Evolutionary conservation across 2,797 vertebrate genomes (phyloP).

Genomic region (Xenops minutus): DNA sequence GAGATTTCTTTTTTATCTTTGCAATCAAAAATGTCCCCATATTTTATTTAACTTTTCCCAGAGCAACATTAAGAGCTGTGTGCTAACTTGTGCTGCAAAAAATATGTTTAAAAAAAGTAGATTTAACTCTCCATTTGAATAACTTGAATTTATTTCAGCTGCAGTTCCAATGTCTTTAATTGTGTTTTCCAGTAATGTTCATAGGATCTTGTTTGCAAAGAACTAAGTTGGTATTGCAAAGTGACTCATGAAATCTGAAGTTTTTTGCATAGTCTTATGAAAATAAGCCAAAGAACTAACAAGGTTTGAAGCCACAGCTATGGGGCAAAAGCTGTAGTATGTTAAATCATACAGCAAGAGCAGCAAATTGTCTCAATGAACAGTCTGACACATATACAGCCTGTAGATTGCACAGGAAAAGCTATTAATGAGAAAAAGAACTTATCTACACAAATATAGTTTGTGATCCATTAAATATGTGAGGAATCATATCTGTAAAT

Average conservation of each 20-base stretch:
- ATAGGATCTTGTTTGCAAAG: background rate
- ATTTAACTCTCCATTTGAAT: background rate
- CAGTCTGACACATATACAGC: background rate
- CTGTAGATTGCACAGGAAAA: background rate
- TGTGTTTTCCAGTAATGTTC: background rate
- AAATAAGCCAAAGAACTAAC: background rate
- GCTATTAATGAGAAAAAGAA: background rate
- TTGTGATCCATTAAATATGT: background rate
- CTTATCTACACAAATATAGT: background rate
- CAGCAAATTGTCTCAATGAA: background rate
- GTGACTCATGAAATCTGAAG: background rate
- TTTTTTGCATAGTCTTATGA: background rate
- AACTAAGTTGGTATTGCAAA: background rate
- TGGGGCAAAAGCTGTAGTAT: background rate
- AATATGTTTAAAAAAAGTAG: background rate
- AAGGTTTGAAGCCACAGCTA: background rate
- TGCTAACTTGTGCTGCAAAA: background rate
- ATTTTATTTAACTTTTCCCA: background rate
- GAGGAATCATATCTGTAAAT: background rate
- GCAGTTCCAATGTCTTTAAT: background rate
- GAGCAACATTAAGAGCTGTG: background rate
- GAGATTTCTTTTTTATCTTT: conserved; percentile 4
- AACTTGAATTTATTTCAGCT: background rate
- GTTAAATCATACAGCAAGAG: background rate
- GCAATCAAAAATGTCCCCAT: background rate